A percentile compares a stretch with the other conserved stretches of the same genome.
Conservation (phyloP, 2,888 invertebrate genomes). For the Noctua fimbriata region DNA sequence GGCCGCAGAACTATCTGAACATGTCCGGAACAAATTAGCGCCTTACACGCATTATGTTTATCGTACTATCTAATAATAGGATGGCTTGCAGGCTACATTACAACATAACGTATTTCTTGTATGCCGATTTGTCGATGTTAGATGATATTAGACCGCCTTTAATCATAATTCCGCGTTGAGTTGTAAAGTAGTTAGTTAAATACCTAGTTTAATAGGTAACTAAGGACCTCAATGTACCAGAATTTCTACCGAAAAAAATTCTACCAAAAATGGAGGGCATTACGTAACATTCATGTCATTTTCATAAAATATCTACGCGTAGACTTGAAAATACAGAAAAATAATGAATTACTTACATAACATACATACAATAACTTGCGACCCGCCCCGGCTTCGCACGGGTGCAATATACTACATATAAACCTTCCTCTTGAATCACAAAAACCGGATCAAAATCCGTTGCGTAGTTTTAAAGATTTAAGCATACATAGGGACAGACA, state of each 20-base stretch:
- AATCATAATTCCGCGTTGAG: conserved; percentile 8
- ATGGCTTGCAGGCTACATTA: conserved; percentile 56
- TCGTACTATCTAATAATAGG: conserved; percentile 63
- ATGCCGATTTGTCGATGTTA: conserved; percentile 42
- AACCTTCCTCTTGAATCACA: too few species aligned
- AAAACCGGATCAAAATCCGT: too few species aligned
- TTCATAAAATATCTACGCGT: background rate
- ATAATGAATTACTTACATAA: background rate
- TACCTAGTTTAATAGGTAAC: background rate
- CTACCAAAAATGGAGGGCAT: background rate
- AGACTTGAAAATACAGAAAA: background rate
- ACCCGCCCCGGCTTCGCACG: too few species aligned
- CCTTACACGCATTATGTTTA: conserved; percentile 61
- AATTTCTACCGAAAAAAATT: background rate
- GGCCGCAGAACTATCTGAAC: conserved; percentile 34
- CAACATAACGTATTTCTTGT: conserved; percentile 44
- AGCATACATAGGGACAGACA: too few species aligned
- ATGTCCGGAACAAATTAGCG: conserved; percentile 65
- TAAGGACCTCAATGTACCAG: background rate
- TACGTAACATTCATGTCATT: background rate
- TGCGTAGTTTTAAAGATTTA: too few species aligned
- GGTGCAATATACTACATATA: too few species aligned
- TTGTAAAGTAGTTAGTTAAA: background rate
- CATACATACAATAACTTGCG: too few species aligned
- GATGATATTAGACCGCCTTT: background rate